A percentile compares a stretch with the other conserved stretches of the same genome.
Conservation (phyloP, 2,113 vertebrate species). For the Pantherophis guttatus region DNA sequence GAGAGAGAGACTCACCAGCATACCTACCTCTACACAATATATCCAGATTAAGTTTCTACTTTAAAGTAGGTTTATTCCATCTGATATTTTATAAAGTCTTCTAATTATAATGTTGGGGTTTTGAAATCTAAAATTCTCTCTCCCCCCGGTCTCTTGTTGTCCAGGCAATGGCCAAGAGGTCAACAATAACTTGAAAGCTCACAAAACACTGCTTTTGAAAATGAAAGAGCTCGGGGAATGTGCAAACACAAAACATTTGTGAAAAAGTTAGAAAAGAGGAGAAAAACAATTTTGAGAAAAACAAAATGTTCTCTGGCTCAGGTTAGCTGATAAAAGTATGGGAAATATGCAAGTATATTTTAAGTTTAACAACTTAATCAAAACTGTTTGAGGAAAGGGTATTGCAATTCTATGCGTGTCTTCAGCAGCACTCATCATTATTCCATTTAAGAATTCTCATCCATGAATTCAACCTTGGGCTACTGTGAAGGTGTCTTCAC, state of each 20-base stretch:
- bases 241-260: background rate
- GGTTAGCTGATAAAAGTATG: background rate
- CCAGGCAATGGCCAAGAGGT: background rate
- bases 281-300: background rate
- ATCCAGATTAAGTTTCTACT: background rate
- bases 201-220: background rate
- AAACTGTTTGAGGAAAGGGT: background rate
- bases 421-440: background rate
- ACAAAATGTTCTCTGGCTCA: background rate
- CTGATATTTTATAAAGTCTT: background rate
- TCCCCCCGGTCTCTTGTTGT: background rate
- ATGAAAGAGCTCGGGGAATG: background rate
- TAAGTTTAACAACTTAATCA: background rate
- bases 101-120: background rate
- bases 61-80: background rate
- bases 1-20: background rate
- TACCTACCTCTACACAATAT: background rate
- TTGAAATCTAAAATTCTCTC: background rate
- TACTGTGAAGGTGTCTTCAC: background rate
- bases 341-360: background rate
- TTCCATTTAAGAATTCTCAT: background rate
- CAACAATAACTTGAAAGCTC: background rate
- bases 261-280: background rate
- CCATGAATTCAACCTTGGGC: background rate
- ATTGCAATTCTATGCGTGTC: background rate